Conservation (phyloP, 2,113 vertebrate genomes). For the Rhizomys pruinosus region DNA sequence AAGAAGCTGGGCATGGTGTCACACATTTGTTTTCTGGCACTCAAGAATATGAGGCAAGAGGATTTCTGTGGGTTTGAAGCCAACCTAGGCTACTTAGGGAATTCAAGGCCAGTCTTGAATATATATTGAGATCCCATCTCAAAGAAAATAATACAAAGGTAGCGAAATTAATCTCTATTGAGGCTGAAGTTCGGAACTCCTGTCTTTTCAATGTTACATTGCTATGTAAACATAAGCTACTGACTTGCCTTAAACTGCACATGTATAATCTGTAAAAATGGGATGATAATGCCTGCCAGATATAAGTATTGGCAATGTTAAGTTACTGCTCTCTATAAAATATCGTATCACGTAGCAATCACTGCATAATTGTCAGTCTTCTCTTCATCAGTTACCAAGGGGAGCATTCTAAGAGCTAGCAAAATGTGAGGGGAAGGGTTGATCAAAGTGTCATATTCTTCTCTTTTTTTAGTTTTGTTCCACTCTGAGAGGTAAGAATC, state of each 20-base stretch:
- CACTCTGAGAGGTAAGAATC: not conserved
- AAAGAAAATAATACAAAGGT: not conserved
- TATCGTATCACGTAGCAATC: not conserved
- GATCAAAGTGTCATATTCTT: not conserved
- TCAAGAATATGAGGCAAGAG: not conserved
- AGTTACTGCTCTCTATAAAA: not conserved
- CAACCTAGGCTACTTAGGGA: not conserved
- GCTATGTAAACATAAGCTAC: not conserved
- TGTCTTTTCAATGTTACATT: not conserved
- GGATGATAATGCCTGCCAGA: not conserved
- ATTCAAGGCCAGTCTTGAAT: not conserved
- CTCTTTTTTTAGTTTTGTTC: slow-evolving; percentile 21
- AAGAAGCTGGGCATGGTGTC: not conserved
- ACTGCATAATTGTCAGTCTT: not conserved
- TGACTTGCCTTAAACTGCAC: not conserved
- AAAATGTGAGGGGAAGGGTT: not conserved
- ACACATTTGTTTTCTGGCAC: not conserved
- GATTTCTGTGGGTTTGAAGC: not conserved
- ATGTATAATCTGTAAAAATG: slow-evolving; percentile 15
- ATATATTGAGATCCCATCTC: not conserved
- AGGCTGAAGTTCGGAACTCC: not conserved
- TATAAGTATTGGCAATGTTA: not conserved
- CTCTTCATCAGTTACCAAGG: not conserved
- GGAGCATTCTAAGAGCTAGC: not conserved
- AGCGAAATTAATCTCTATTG: slow-evolving; percentile 24